Conservation (phyloP, 2,888 invertebrate species). For the Notocelia uddmanniana region DNA sequence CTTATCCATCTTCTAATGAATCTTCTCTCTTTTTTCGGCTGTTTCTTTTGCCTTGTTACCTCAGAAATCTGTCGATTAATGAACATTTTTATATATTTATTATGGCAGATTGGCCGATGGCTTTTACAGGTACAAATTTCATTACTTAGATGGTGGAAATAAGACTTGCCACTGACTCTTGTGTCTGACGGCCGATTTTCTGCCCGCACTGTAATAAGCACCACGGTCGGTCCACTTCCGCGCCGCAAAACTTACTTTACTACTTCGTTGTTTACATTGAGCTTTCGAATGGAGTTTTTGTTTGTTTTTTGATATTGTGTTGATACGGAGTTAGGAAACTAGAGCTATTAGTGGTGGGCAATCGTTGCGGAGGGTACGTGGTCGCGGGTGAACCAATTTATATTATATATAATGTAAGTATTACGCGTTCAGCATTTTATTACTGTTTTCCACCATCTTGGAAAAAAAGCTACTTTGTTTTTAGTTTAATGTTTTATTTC, state of each 20-base stretch:
- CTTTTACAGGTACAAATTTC: too few species aligned
- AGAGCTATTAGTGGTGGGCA: background rate
- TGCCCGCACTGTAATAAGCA: background rate
- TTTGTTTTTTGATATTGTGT: conserved; percentile 39
- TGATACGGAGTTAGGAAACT: conserved; percentile 39
- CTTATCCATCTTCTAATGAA: too few species aligned
- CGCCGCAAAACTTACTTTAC: too few species aligned
- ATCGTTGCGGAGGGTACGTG: conserved; percentile 1
- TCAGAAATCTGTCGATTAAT: too few species aligned
- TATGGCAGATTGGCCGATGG: too few species aligned
- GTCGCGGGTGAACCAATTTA: background rate
- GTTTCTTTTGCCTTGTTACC: too few species aligned
- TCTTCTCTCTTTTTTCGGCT: too few species aligned
- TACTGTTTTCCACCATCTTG: background rate
- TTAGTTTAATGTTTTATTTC: too few species aligned
- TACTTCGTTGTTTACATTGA: conserved; percentile 17
- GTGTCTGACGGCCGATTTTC: background rate
- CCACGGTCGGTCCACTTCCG: background rate
- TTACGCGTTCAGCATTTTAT: background rate
- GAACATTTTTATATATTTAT: too few species aligned
- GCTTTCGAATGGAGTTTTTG: conserved; percentile 31
- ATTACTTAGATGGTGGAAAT: background rate
- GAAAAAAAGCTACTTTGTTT: background rate
- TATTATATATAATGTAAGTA: background rate
- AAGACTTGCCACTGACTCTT: background rate